Evolutionary conservation across 2,888 invertebrate species (phyloP).

Genomic region (Merodon equestris): DNA sequence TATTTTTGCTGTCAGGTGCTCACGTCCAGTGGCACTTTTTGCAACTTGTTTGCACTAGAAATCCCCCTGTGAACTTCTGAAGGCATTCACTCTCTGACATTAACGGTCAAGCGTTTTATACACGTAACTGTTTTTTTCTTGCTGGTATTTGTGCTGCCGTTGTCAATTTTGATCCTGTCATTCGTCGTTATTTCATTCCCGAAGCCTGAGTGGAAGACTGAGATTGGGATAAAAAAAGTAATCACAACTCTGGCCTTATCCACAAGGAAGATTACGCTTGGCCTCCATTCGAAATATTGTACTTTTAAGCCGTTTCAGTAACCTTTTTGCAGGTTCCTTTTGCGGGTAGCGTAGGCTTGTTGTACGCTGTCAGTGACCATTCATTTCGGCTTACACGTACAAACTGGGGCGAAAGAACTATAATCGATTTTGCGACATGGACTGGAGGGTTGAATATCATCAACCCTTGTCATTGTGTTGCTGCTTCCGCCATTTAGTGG

Average conservation of each 20-base stretch:
- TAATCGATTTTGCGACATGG: constrained; percentile 22
- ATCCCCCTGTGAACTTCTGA: neutral
- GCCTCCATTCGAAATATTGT: neutral
- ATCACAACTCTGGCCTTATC: neutral
- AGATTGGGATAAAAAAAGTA: constrained; percentile 6
- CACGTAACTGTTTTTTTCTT: constrained; percentile 13
- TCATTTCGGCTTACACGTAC: no score
- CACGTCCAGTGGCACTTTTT: no score
- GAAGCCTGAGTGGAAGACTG: constrained; percentile 9
- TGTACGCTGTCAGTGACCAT: constrained; percentile 10
- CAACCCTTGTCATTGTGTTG: constrained; percentile 15
- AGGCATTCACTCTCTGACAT: constrained; percentile 25
- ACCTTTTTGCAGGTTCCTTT: constrained; percentile 6
- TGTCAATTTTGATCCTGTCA: constrained; percentile 2
- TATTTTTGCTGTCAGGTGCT: no score
- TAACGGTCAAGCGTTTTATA: constrained; percentile 25
- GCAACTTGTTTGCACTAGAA: no score
- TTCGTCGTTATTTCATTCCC: neutral
- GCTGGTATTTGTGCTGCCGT: neutral
- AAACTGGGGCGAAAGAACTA: neutral
- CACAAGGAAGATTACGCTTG: constrained; percentile 13
- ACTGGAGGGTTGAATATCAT: constrained; percentile 29
- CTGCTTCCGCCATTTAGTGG: no score
- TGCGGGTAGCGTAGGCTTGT: neutral
- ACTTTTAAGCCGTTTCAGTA: constrained; percentile 14